Evolutionary conservation across 2,797 vertebrate genomes (phyloP).

Genomic region (Stomatorhinus walkeri): DNA sequence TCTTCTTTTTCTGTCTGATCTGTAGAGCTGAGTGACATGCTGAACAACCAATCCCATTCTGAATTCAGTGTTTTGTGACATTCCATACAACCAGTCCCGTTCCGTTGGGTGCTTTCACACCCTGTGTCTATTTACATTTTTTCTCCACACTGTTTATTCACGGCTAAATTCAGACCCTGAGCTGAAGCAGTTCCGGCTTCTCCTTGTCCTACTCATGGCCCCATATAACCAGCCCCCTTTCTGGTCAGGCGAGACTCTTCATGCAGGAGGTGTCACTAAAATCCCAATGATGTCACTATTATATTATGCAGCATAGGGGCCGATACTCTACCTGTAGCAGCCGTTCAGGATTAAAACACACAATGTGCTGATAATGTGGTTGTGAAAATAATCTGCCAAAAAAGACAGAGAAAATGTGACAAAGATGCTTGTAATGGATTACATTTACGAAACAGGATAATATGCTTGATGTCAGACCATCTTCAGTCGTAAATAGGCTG

Average conservation of each 20-base stretch:
- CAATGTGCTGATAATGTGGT: not conserved
- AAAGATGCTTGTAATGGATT: not conserved
- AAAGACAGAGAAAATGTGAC: not conserved
- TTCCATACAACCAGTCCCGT: not conserved
- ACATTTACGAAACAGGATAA: not conserved
- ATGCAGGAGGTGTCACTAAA: not conserved
- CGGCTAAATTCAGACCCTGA: not conserved
- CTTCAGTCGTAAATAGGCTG: not conserved
- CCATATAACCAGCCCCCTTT: not conserved
- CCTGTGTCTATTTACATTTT: not conserved
- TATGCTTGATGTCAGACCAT: slow-evolving; percentile 6
- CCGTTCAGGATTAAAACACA: not conserved
- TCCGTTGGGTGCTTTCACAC: not conserved
- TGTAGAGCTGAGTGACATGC: not conserved
- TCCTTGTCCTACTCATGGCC: not conserved
- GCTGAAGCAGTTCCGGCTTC: not conserved
- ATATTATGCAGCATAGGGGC: not conserved
- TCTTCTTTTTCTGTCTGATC: not conserved
- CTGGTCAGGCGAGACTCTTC: not conserved
- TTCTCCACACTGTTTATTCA: not conserved
- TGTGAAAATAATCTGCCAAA: not conserved
- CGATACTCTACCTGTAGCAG: not conserved
- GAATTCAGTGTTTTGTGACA: not conserved
- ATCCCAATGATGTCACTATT: not conserved
- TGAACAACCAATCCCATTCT: not conserved